Evolutionary conservation across 2,888 invertebrate species (phyloP).

Genomic region (Phytoseiulus persimilis): DNA sequence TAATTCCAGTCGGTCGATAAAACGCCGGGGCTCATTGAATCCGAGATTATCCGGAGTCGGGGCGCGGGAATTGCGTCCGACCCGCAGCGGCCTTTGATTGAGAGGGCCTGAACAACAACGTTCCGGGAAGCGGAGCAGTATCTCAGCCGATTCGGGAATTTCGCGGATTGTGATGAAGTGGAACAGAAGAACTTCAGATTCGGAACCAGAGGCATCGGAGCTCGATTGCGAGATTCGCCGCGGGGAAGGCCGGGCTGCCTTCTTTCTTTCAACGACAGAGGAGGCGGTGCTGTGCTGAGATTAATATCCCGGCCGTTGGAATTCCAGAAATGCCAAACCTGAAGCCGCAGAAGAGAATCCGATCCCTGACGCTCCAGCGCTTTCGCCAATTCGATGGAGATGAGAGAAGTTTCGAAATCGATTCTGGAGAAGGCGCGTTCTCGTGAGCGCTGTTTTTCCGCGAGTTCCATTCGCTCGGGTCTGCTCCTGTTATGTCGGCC

Average conservation of each 20-base stretch:
- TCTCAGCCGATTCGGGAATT: not conserved
- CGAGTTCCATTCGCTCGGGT: not conserved
- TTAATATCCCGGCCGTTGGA: not conserved
- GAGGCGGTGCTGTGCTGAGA: not conserved
- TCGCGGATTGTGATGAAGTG: not conserved
- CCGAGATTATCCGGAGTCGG: not conserved
- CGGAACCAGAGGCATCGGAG: not conserved
- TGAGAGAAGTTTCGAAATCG: not conserved
- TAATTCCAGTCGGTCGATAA: not conserved
- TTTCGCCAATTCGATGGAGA: not conserved
- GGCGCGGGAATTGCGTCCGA: not conserved
- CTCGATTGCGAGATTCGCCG: not conserved
- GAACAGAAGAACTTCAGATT: not conserved
- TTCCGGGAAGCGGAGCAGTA: not conserved
- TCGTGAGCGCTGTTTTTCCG: not conserved
- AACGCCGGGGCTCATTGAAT: not conserved
- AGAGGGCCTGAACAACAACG: not conserved
- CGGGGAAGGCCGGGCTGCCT: not conserved
- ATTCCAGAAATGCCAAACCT: not conserved
- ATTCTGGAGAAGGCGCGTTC: not conserved
- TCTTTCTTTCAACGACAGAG: not conserved
- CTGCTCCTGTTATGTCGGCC: not conserved
- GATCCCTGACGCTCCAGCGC: not conserved
- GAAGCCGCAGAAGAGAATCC: not conserved
- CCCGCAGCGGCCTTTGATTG: not conserved